Evolutionary conservation across 2,888 invertebrate genomes (phyloP).

Genomic region (Drosophila phalerata): DNA sequence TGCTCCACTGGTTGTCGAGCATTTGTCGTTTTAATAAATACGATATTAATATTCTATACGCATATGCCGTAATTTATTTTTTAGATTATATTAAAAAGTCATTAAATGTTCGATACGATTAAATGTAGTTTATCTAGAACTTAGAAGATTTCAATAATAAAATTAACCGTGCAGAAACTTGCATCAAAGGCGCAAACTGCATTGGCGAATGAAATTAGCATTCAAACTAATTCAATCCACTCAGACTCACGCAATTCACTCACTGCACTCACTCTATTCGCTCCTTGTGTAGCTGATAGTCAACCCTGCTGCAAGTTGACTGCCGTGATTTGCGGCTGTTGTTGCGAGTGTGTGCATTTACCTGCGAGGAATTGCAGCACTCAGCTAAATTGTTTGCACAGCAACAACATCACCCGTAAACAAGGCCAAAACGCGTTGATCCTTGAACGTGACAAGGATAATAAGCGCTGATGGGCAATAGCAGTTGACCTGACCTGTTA

Average conservation of each 20-base stretch:
- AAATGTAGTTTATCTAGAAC: not conserved
- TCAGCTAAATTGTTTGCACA: conserved; percentile 64
- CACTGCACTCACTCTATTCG: conserved; percentile 5
- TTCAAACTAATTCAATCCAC: conserved; percentile 47
- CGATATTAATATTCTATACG: too few species aligned
- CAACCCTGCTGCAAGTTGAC: conserved; percentile 23
- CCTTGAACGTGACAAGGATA: conserved; percentile 59
- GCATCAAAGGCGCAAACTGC: conserved; percentile 18
- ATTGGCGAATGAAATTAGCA: conserved; percentile 36
- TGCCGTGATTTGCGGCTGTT: conserved; percentile 7
- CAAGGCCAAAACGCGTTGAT: conserved; percentile 46
- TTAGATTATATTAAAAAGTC: too few species aligned
- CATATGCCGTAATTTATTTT: too few species aligned
- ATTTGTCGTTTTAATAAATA: too few species aligned
- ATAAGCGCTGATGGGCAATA: conserved; percentile 38
- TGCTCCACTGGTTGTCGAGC: too few species aligned
- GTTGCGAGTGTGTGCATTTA: conserved; percentile 38
- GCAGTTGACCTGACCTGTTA: conserved; percentile 43
- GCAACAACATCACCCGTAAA: conserved; percentile 22
- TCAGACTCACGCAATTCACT: conserved; percentile 11
- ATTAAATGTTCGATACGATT: too few species aligned
- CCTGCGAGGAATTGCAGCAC: conserved; percentile 60
- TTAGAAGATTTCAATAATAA: conserved; percentile 46
- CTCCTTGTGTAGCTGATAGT: conserved; percentile 9
- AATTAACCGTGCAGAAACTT: conserved; percentile 29